A percentile compares a stretch with the other conserved stretches of the same genome.
phyloP scores from a whole-genome alignment of 2,888 invertebrate genomes.

The Ophion ventricosus region DNA sequence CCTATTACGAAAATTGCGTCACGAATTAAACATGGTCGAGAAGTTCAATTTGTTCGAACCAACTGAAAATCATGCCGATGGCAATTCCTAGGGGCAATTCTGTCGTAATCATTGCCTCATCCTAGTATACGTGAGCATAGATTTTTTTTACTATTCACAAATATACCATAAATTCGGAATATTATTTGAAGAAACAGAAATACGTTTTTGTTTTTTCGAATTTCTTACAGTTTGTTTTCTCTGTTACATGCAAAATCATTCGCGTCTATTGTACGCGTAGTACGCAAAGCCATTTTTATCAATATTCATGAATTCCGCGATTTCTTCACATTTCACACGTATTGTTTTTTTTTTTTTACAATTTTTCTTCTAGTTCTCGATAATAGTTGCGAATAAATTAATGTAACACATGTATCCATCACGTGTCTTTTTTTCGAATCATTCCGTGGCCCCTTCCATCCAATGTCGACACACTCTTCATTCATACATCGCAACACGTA shows the following conservation, averaged over 20 bases:
- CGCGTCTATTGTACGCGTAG: not conserved
- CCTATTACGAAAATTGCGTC: not conserved
- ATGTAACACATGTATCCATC: constrained; percentile 4
- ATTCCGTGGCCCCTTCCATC: constrained; percentile 3
- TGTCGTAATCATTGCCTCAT: no score
- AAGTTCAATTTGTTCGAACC: not conserved
- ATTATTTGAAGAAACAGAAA: no score
- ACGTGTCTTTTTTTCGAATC: not conserved
- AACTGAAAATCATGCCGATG: not conserved
- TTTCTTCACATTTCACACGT: not conserved
- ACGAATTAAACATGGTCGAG: not conserved
- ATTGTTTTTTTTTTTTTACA: not conserved
- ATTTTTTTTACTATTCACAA: no score
- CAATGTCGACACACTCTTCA: constrained; percentile 4
- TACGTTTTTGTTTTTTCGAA: no score
- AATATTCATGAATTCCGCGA: constrained; percentile 7
- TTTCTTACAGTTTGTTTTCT: no score
- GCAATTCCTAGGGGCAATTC: not conserved
- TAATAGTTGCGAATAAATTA: constrained; percentile 11
- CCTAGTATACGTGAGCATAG: no score
- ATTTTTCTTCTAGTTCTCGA: constrained; percentile 1
- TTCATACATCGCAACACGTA: constrained; percentile 2
- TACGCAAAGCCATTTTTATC: not conserved
- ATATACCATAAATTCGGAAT: no score
- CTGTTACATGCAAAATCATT: no score